Evolutionary conservation across 2,888 invertebrate species (phyloP).

Genomic region (Chalcosyrphus nemorum): DNA sequence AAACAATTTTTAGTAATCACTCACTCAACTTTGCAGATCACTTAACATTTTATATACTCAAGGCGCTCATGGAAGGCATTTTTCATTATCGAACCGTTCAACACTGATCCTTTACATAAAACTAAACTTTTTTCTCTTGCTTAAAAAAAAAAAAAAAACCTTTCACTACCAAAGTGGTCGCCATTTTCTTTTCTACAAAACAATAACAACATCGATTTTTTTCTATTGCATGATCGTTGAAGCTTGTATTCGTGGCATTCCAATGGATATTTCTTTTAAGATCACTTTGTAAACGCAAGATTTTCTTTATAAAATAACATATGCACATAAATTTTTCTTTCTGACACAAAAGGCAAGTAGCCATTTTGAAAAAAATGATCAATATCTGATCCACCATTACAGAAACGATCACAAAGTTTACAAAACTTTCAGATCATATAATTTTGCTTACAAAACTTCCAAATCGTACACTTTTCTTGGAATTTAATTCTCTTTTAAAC

Average conservation of each 20-base stretch:
- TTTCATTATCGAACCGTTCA: background rate
- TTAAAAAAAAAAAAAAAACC: background rate
- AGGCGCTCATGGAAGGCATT: background rate
- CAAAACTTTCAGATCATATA: background rate
- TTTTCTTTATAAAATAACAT: too few relatives aligned
- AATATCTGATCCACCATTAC: background rate
- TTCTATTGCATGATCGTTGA: too few relatives aligned
- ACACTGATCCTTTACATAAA: background rate
- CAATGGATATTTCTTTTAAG: too few relatives aligned
- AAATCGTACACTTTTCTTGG: background rate
- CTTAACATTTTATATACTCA: too few relatives aligned
- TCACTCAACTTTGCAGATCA: too few relatives aligned
- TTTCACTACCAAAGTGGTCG: background rate
- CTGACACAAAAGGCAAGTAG: background rate
- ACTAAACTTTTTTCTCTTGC: background rate
- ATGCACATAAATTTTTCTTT: too few relatives aligned
- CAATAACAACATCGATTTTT: too few relatives aligned
- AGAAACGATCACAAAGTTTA: background rate
- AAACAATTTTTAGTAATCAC: too few relatives aligned
- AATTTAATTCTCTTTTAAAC: background rate
- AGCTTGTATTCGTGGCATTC: too few relatives aligned
- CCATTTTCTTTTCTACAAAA: too few relatives aligned
- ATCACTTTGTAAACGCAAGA: too few relatives aligned
- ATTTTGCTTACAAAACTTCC: background rate
- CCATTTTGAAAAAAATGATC: constrained; percentile 1